Base-by-base conservation (phyloP, 2,797 vertebrate species). In the Cheirogaleus major region DNA sequence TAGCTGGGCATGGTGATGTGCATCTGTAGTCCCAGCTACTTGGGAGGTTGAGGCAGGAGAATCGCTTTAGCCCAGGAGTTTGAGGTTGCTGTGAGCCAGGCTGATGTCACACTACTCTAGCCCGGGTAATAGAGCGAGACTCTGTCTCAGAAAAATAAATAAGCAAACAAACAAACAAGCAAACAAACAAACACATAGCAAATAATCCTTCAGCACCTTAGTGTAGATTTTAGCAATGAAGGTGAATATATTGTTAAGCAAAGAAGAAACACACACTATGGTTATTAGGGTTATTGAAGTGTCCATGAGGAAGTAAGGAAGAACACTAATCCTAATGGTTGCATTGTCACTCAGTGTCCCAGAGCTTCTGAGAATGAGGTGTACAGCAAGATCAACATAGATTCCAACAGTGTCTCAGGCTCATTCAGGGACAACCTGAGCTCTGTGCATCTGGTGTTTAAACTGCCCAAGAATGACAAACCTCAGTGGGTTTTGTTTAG, bases 141-240 rank as follows among this genome's bases (percentile, higher is more conserved):
- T 55, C 22, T 55, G 55, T 55, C 55, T 55, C 55, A 55, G 22
- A 55, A 55, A 55, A 55, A 55, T 22, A 55, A 52, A 20, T 22
- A 55, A 52, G 7, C 15, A 50, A 20, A 52, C 6, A 52, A 52
- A 6, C 17, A 52, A 52, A 2, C 45, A 45, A 45, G 45, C 45
- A 45, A 45, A 20, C 22, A 55, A 55, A 55, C 52, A 95, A 97
- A 94, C 93, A 63, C 18, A 5, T 78, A 41, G 15, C 78, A 96
- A 96, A 89, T 38, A 35, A 17, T 70, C 32, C 13, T 72, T 81
- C 10, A 69, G n/a, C 20, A 35, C 27, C 20, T 82, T 45, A 57
- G 18, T 70, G 7, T 10, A 79, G 70, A 92, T 70, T 65, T 88
- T 65, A 75, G 23, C 45, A 84, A 22, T 5, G 12, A 69, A 85